phyloP scores from a whole-genome alignment of 2,888 invertebrate species.

The Euzophera pinguis region DNA sequence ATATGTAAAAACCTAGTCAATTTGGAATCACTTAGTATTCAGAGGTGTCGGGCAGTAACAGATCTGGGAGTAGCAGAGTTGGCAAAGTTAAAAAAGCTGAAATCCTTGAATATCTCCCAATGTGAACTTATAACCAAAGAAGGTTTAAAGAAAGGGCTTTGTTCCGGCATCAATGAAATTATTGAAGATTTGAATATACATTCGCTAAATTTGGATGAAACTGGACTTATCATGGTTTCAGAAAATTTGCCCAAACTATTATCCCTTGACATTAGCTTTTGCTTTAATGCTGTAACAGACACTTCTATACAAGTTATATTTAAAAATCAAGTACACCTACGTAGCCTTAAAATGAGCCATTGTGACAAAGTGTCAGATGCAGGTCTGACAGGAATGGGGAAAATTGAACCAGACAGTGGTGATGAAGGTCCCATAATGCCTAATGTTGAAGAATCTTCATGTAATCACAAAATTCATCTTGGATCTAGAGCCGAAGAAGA shows the following conservation, averaged over 20 bases:
- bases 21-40: slow-evolving; percentile 81
- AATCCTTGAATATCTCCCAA: slow-evolving; percentile 82
- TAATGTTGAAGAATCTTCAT: slow-evolving; percentile 39
- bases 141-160: slow-evolving; percentile 82
- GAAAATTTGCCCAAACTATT: slow-evolving; percentile 78
- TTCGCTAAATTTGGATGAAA: slow-evolving; percentile 81
- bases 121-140: slow-evolving; percentile 82
- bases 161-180: slow-evolving; percentile 62
- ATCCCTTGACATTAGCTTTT: slow-evolving; percentile 82
- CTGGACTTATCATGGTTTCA: slow-evolving; percentile 80
- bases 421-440: slow-evolving; percentile 57
- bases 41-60: slow-evolving; percentile 82
- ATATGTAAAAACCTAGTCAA: slow-evolving; percentile 80
- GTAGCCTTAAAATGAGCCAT: slow-evolving; percentile 81
- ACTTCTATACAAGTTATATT: slow-evolving; percentile 84
- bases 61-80: slow-evolving; percentile 80
- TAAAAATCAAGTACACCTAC: slow-evolving; percentile 79
- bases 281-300: slow-evolving; percentile 86
- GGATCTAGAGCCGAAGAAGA: slow-evolving; percentile 85
- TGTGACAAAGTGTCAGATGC: slow-evolving; percentile 85
- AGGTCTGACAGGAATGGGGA: slow-evolving; percentile 84
- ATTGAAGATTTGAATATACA: slow-evolving; percentile 79
- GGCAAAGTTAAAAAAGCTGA: slow-evolving; percentile 74
- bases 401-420: slow-evolving; percentile 49
- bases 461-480: slow-evolving; percentile 72